Conservation (phyloP, 2,797 vertebrate genomes). For the Valencia hispanica region DNA sequence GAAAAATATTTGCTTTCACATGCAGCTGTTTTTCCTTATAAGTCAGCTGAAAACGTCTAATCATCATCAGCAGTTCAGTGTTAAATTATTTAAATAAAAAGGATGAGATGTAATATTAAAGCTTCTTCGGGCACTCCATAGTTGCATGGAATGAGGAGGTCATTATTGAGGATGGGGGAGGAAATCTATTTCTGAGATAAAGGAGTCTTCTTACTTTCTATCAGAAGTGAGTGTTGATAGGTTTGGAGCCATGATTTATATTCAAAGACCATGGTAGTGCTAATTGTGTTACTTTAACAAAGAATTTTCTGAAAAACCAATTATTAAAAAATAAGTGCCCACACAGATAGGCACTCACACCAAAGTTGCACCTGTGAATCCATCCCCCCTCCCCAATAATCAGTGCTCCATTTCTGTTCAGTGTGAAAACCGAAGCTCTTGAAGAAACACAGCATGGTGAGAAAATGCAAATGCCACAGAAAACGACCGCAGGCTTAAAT, state of each 20-base stretch:
- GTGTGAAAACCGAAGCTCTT: constrained; percentile 27
- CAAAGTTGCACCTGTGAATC: constrained; percentile 8
- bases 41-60: constrained; percentile 72
- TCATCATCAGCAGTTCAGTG: constrained; percentile 74
- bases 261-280: not conserved
- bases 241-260: not conserved
- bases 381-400: constrained; percentile 6
- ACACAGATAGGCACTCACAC: constrained; percentile 11
- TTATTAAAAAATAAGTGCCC: not conserved
- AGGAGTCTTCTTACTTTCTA: constrained; percentile 67
- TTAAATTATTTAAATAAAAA: constrained; percentile 83
- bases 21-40: constrained; percentile 59
- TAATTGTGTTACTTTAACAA: constrained; percentile 30
- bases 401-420: constrained; percentile 18
- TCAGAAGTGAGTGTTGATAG: constrained; percentile 28
- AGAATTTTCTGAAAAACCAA: constrained; percentile 16
- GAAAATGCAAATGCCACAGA: constrained; percentile 46
- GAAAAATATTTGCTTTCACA: constrained; percentile 49
- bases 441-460: constrained; percentile 9
- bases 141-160: constrained; percentile 37
- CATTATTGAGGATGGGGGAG: constrained; percentile 12
- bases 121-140: constrained; percentile 71
- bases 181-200: constrained; percentile 57
- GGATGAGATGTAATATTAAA: constrained; percentile 83
- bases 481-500: constrained; percentile 22